Evolutionary conservation across 2,888 invertebrate species (phyloP).

Genomic region (Hylaea fasciaria): DNA sequence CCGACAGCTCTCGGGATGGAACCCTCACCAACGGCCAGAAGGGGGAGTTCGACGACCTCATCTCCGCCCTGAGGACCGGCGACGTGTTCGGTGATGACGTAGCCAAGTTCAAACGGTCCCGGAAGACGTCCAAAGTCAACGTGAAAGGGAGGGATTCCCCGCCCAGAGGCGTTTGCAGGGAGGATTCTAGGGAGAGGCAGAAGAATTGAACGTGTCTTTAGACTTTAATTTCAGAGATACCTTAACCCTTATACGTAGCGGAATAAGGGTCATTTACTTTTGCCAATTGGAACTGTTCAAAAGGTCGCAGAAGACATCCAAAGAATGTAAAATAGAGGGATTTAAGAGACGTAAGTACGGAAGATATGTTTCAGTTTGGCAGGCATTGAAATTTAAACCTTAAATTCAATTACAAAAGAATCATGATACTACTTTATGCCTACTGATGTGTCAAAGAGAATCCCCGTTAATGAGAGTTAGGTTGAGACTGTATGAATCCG

Average conservation of each 20-base stretch:
- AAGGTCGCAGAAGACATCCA: no score
- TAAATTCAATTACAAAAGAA: no score
- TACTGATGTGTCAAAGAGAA: no score
- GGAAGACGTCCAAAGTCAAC: conserved; percentile 75
- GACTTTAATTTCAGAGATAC: conserved; percentile 32
- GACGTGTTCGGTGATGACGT: conserved; percentile 98
- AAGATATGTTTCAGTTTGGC: no score
- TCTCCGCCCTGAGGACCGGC: conserved; percentile 96
- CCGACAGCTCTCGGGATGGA: conserved; percentile 67
- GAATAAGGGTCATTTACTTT: no score
- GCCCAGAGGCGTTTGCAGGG: conserved; percentile 71
- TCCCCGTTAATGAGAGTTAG: no score
- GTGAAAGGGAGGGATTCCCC: conserved; percentile 79
- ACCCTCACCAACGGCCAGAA: conserved; percentile 83
- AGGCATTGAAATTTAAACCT: no score
- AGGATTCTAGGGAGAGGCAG: conserved; percentile 78
- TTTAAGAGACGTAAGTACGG: no score
- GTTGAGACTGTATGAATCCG: no score
- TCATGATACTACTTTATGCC: no score
- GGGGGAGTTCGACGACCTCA: conserved; percentile 98
- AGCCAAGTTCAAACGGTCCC: conserved; percentile 90
- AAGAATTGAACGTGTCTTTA: conserved; percentile 66
- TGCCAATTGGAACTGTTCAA: no score
- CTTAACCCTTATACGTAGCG: conserved; percentile 28
- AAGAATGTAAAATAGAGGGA: no score